Conservation (phyloP, 64 coral and sea anemone genomes). For the Porites lutea region DNA sequence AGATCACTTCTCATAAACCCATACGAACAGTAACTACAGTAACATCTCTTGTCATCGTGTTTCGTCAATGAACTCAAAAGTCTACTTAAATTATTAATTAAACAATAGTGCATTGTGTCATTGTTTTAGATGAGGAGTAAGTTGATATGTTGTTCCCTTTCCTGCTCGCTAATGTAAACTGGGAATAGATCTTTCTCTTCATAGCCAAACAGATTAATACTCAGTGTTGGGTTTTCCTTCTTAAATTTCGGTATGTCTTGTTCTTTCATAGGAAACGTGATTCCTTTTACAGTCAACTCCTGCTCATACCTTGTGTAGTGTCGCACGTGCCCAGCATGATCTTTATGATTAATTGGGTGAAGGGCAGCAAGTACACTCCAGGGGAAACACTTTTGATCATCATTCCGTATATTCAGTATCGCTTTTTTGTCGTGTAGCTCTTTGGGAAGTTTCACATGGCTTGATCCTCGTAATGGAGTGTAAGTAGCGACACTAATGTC, state of each 20-base stretch:
- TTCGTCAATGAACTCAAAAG: background rate
- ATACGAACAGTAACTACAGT: too few relatives aligned
- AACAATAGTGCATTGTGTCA: conserved; percentile 27
- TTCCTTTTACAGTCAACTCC: conserved; percentile 52
- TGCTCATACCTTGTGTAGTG: conserved; percentile 39
- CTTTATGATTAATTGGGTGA: conserved; percentile 5
- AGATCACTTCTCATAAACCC: too few relatives aligned
- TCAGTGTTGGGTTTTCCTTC: conserved; percentile 43
- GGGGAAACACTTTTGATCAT: conserved; percentile 65
- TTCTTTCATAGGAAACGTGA: conserved; percentile 43
- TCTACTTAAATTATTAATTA: conserved; percentile 34
- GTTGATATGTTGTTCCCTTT: conserved; percentile 11
- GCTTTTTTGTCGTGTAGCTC: conserved; percentile 36
- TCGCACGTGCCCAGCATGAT: background rate
- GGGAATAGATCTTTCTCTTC: conserved; percentile 25
- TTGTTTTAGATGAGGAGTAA: conserved; percentile 33
- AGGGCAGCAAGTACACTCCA: conserved; percentile 54
- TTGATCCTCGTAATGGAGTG: conserved; percentile 36
- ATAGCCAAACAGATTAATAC: conserved; percentile 40
- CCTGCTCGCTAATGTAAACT: conserved; percentile 39
- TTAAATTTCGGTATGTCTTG: conserved; percentile 67
- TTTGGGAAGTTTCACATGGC: conserved; percentile 49
- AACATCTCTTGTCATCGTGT: too few relatives aligned
- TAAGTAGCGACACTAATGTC: conserved; percentile 51
- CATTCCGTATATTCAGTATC: conserved; percentile 55